A percentile compares a stretch with the other conserved stretches of the same genome.
phyloP scores from a whole-genome alignment of 2,113 vertebrate genomes.

The Lepus europaeus region DNA sequence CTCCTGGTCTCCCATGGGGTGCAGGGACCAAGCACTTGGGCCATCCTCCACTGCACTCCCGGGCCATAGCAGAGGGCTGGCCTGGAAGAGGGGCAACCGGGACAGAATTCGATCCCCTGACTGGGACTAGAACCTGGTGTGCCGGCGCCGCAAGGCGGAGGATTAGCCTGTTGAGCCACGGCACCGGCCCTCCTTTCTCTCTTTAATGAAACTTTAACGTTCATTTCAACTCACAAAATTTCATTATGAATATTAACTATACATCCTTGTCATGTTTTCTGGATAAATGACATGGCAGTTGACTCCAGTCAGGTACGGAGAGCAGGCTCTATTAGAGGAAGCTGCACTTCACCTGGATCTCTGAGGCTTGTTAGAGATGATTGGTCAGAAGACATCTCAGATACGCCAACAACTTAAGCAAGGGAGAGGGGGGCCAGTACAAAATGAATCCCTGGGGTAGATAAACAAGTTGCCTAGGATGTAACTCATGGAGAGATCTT shows the following conservation, averaged over 20 bases:
- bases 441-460: background rate
- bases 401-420: background rate
- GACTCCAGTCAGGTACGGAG: background rate
- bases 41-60: too few relatives aligned
- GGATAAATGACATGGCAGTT: background rate
- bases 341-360: background rate
- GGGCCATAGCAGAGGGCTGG: too few relatives aligned
- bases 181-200: background rate
- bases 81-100: too few relatives aligned
- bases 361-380: background rate
- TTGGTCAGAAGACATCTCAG: background rate
- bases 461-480: background rate
- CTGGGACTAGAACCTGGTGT: too few relatives aligned
- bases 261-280: background rate
- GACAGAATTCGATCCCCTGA: too few relatives aligned
- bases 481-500: background rate
- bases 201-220: background rate
- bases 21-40: too few relatives aligned
- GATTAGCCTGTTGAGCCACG: too few relatives aligned
- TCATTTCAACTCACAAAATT: background rate
- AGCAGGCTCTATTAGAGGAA: background rate
- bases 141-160: too few relatives aligned
- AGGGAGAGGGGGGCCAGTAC: background rate
- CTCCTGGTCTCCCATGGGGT: too few relatives aligned
- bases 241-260: background rate